phyloP scores from a whole-genome alignment of 2,113 vertebrate genomes.

The Aspiorhynchus laticeps region DNA sequence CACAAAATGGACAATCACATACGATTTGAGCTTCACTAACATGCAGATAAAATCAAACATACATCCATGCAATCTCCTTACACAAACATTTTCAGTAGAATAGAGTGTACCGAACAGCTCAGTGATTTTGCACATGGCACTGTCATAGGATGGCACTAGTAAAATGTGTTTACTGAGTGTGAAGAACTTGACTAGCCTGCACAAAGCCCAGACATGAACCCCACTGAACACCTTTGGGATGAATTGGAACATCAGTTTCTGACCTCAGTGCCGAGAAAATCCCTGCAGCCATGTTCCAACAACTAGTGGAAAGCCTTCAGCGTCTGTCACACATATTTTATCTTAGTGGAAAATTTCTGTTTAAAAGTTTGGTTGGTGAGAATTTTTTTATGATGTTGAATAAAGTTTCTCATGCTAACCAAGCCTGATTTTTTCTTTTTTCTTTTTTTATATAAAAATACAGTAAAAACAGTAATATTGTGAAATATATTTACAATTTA shows the following conservation, averaged over 20 bases:
- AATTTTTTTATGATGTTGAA: not conserved
- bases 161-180: not conserved
- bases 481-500: not conserved
- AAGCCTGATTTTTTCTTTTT: too few species aligned
- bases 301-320: constrained; percentile 7
- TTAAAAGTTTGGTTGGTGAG: not conserved
- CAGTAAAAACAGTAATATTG: not conserved
- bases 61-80: not conserved
- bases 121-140: not conserved
- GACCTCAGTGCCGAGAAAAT: constrained; percentile 13
- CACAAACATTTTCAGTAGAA: not conserved
- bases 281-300: constrained; percentile 7
- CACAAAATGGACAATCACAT: not conserved
- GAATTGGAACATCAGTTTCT: constrained; percentile 5
- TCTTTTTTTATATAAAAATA: not conserved
- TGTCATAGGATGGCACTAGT: not conserved
- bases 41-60: not conserved
- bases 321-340: not conserved
- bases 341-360: not conserved
- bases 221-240: constrained; percentile 12
- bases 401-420: not conserved
- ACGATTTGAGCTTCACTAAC: not conserved
- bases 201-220: not conserved
- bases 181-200: not conserved
- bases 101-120: not conserved